Evolutionary conservation across 2,797 vertebrate genomes (phyloP), one percentile per base, ranked within the genome.

Genomic region (Anguilla marmorata): DNA sequence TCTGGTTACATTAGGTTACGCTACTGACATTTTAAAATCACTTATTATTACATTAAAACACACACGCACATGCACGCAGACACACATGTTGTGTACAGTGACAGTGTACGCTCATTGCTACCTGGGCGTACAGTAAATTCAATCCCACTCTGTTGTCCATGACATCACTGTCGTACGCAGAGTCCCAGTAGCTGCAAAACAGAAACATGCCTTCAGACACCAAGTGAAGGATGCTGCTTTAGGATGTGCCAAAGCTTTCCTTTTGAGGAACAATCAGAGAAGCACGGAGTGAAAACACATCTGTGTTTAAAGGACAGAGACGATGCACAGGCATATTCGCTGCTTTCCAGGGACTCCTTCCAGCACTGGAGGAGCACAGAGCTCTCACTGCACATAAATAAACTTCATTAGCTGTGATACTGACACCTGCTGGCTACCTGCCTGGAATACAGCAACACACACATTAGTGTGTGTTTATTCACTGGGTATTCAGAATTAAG

Each of bases 111-210:
- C 86, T 85, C 30, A 41, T 54, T 11, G 24, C 58, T 94, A 99
- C 98, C 98, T 99, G 98, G 0, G 97, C 96, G 12, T 99, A 99
- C 30, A 99, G 95, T 93, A 99, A 93, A 92, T 98, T 99, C 87
- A 99, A 91, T 87, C 99, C 98, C 87, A 99, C 97, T 21, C 97
- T 94, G 93, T 97, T 98, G 91, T 99, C 98, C 98, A 99, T 99
- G 14, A 99, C 97, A 6, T 99, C 98, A 0, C 95, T 94, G 0
- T 99, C 99, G 1, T 98, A 99, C 7, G 97, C 96, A 11, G 97
- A 97, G 93, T 99, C 99, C 99, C 99, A 99, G 88, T 99, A 99
- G 94, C 99, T 99, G 92, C 89, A 93, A 79, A 82, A 87, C 58
- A 27, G 37, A 27, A 1, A 45, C 21, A 85, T 11, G 1, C 4